A percentile compares a stretch with the other conserved stretches of the same genome.
These are phyloP conservation scores for Heliopora coerulea DNA, from an alignment of 92 coral and sea anemone genomes.

Conservation along the genomic window DNA sequence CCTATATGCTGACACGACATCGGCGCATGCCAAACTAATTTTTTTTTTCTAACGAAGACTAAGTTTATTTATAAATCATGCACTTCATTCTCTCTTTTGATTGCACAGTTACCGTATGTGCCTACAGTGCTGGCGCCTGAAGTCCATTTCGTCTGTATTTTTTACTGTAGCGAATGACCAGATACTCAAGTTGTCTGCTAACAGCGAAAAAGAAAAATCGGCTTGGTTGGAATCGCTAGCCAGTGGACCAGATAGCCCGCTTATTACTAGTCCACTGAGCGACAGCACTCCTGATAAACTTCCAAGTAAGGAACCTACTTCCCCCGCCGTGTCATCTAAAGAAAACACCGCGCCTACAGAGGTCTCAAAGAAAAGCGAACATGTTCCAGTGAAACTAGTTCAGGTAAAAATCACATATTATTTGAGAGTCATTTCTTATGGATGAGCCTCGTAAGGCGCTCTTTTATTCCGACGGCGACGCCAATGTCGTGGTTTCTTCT, in stretches of 20 bases:
- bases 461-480: no score
- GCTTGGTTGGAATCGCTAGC: constrained; percentile 87
- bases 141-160: no score
- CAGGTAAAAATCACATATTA: constrained; percentile 2
- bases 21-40: no score
- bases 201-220: constrained; percentile 81
- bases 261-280: constrained; percentile 42
- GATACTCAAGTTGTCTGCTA: constrained; percentile 83
- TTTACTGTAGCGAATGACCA: constrained; percentile 72
- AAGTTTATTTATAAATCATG: no score
- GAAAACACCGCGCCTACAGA: constrained; percentile 65
- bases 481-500: no score
- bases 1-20: no score
- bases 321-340: constrained; percentile 63
- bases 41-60: no score
- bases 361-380: constrained; percentile 48
- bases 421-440: no score
- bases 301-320: constrained; percentile 48
- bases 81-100: no score
- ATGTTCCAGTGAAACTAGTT: constrained; percentile 31
- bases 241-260: constrained; percentile 69
- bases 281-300: constrained; percentile 55
- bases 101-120: no score
- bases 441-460: no score
- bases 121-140: no score